phyloP scores from a whole-genome alignment of 2,888 invertebrate genomes.

The Trilocha varians region DNA sequence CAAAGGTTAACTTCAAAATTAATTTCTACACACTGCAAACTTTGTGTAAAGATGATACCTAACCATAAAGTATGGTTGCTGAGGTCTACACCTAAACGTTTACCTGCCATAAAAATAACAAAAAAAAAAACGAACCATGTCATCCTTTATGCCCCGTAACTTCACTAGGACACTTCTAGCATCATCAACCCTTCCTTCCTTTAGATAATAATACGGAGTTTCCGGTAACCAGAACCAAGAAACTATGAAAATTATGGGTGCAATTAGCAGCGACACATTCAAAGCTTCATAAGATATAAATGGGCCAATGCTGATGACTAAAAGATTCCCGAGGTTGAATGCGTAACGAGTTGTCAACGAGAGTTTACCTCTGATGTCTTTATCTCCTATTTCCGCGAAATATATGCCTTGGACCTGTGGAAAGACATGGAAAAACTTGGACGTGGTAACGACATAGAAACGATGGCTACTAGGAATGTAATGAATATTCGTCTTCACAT shows the following conservation, averaged over 20 bases:
- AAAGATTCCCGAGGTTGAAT: constrained; percentile 50
- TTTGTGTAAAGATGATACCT: no score
- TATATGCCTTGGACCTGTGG: constrained; percentile 61
- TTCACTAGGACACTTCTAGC: constrained; percentile 52
- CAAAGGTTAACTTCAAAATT: no score
- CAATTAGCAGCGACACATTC: constrained; percentile 49
- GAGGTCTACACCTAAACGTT: no score
- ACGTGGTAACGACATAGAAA: no score
- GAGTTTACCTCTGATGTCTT: constrained; percentile 53
- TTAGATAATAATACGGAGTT: constrained; percentile 73
- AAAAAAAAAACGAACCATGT: no score
- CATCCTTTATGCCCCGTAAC: constrained; percentile 43
- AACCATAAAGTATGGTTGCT: no score
- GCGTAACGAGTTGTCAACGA: constrained; percentile 40
- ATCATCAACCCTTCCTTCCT: constrained; percentile 48
- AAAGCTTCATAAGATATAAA: constrained; percentile 44
- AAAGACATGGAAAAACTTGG: no score
- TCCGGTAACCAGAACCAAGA: constrained; percentile 73
- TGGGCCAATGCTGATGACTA: constrained; percentile 52
- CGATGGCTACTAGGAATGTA: no score
- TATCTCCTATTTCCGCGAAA: constrained; percentile 59
- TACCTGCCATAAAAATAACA: no score
- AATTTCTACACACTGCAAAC: no score
- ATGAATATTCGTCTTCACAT: no score
- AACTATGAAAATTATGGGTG: constrained; percentile 58